phyloP scores from a whole-genome alignment of 1,140 invertebrate species.

The Heliconius eleuchia region DNA sequence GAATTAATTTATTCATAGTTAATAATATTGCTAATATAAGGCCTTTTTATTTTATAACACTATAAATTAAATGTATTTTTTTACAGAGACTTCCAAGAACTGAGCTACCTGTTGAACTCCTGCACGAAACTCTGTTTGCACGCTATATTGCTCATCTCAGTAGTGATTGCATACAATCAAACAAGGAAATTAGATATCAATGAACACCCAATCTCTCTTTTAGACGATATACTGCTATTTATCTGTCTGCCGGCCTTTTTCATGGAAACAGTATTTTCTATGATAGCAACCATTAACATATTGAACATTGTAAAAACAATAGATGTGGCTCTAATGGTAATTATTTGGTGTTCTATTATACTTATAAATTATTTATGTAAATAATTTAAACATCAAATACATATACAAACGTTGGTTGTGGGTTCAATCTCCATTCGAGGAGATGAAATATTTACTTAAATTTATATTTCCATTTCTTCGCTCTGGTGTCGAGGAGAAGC shows the following conservation, averaged over 20 bases:
- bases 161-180: constrained; percentile 82
- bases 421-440: too few relatives aligned
- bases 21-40: too few relatives aligned
- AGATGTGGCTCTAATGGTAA: constrained; percentile 82
- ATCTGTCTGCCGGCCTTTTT: constrained; percentile 89
- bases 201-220: constrained; percentile 84
- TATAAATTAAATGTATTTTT: constrained; percentile 1
- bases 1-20: too few relatives aligned
- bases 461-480: too few relatives aligned
- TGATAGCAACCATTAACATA: constrained; percentile 83
- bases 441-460: too few relatives aligned
- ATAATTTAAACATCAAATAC: too few relatives aligned
- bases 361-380: not conserved
- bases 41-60: too few relatives aligned
- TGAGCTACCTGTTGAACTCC: constrained; percentile 76
- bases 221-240: constrained; percentile 87
- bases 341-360: constrained; percentile 28
- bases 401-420: too few relatives aligned
- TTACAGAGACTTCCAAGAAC: constrained; percentile 69
- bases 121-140: constrained; percentile 79
- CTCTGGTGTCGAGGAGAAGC: too few relatives aligned
- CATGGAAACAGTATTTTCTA: constrained; percentile 85
- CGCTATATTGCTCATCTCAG: constrained; percentile 80
- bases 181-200: constrained; percentile 85
- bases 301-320: constrained; percentile 79